Base-by-base conservation (phyloP, 2,797 vertebrate genomes). In the Pseudochromis fuscus region DNA sequence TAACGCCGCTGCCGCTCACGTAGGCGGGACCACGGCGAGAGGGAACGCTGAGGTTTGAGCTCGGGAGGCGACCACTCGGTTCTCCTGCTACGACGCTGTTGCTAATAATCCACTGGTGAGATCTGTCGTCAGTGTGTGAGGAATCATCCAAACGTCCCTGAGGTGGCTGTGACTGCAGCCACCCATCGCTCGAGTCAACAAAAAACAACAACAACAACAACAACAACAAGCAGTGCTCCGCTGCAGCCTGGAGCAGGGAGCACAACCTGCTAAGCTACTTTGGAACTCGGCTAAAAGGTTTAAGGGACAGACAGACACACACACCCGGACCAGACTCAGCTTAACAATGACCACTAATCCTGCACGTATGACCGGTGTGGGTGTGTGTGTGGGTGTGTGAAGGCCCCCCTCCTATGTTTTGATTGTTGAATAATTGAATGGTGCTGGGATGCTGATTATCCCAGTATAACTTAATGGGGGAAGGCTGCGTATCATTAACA, bases 181-280 rank as follows among this genome's bases (percentile, higher is more conserved):
- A 53, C 16, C 77, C 80, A 71, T 85, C 9, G 23, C 65, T 85
- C 42, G 51, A 6, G 61, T 73, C 84, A 67, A 75, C 83, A 49
- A 75, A 44, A 42, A 44, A 42, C 1, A 3, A 24, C 50, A 27
- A 42, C 68, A 56, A 58, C 72, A 77, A 65, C 73, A 77, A 63
- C 58, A 21, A 40, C 75, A n/a, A n/a, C n/a, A n/a, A n/a, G n/a
- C n/a, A n/a, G n/a, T 68, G 67, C 62, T 78, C 40, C 44, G 28
- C 62, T 46, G 67, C 11, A 44, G 71, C 60, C 79, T 85, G 64
- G 58, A 84, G 61, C 62, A 50, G 53, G 68, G 70, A 91, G 67
- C 37, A 1, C 69, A 66, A 78, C 63, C 82, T 57, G 69, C 87
- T 94, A 94, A 94, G 90, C 94, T 90, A 81, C 89, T 93, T 93